Percentiles rank a stretch among this genome's conserved stretches.
Conservation (phyloP, 1,140 invertebrate species). For the Brevipalpus yothersi region DNA sequence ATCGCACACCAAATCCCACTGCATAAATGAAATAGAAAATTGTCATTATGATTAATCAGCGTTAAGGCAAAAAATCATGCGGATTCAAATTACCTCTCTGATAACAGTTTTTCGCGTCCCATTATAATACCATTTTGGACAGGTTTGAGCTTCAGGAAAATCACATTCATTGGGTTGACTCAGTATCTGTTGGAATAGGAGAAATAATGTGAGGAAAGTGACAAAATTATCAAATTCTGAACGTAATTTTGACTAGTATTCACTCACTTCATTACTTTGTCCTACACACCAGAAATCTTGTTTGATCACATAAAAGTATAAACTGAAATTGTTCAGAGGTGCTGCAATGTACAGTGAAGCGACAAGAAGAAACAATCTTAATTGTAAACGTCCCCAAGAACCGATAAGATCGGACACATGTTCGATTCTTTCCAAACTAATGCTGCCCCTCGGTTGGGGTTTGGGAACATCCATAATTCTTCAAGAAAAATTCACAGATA, state of each 20-base stretch:
- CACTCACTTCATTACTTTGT: background rate
- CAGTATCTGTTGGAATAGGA: too few relatives aligned
- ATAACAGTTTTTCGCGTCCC: background rate
- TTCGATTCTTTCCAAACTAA: background rate
- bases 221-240: too few relatives aligned
- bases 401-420: background rate
- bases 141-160: too few relatives aligned
- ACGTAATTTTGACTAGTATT: too few relatives aligned
- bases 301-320: background rate
- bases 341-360: background rate
- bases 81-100: background rate
- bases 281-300: background rate
- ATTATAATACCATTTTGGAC: background rate
- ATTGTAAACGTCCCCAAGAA: background rate
- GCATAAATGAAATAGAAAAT: background rate
- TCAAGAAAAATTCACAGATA: too few relatives aligned
- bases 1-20: slow-evolving; percentile 50
- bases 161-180: too few relatives aligned
- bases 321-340: background rate
- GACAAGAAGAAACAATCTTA: background rate
- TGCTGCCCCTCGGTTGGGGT: background rate
- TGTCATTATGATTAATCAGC: background rate
- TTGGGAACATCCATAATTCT: too few relatives aligned
- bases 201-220: too few relatives aligned
- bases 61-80: background rate